Conservation (phyloP, 2,888 invertebrate genomes). For the Nycteola revayana region DNA sequence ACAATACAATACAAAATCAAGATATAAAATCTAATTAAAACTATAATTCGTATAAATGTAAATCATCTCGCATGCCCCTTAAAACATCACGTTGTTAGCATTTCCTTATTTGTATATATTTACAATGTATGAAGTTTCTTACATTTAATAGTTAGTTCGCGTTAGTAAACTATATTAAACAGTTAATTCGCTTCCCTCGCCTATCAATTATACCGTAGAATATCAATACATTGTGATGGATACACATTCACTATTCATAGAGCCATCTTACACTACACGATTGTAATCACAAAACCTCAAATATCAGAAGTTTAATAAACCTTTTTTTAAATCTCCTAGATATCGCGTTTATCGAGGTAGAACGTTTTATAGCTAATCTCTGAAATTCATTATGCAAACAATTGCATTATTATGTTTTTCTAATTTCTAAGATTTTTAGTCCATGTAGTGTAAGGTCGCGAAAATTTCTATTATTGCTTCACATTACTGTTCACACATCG, state of each 20-base stretch:
- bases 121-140: conserved; percentile 51
- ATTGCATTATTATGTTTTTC: conserved; percentile 13
- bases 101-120: conserved; percentile 52
- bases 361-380: conserved; percentile 29
- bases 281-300: conserved; percentile 20
- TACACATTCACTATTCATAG: conserved; percentile 18
- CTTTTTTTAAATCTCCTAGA: conserved; percentile 25
- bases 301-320: conserved; percentile 29
- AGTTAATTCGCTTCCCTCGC: conserved; percentile 31
- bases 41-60: conserved; percentile 28
- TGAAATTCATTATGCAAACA: conserved; percentile 20
- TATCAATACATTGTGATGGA: conserved; percentile 32
- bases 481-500: conserved; percentile 26
- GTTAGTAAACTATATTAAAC: conserved; percentile 43
- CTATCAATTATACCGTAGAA: conserved; percentile 17
- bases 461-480: conserved; percentile 36
- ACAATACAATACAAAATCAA: conserved; percentile 4
- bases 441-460: conserved; percentile 36
- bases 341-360: conserved; percentile 32
- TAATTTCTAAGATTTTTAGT: conserved; percentile 16
- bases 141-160: conserved; percentile 41
- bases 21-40: too few species aligned
- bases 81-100: conserved; percentile 41
- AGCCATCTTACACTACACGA: conserved; percentile 34
- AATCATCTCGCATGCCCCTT: conserved; percentile 25